These are phyloP conservation scores for Nansenia antarctica DNA, from an alignment of 2,113 vertebrate species.

Conservation along the genomic window DNA sequence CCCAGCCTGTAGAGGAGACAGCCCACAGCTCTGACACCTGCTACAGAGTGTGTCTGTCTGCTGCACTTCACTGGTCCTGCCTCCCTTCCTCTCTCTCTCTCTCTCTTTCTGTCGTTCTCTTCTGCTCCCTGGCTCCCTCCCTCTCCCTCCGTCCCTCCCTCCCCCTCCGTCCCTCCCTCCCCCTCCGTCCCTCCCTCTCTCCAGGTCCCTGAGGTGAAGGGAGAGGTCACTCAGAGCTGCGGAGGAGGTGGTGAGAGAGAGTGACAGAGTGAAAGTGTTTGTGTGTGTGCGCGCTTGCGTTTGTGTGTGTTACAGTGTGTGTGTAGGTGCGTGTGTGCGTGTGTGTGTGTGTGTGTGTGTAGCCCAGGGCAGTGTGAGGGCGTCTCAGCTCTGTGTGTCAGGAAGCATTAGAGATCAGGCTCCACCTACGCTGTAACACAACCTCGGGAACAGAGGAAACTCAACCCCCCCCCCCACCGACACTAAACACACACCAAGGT, in stretches of 20 bases:
- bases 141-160: neutral
- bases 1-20: too few species aligned
- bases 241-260: neutral
- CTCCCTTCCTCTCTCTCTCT: neutral
- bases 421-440: constrained; percentile 22
- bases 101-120: neutral
- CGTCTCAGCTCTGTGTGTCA: constrained; percentile 39
- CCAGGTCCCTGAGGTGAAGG: constrained; percentile 33
- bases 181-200: constrained; percentile 16
- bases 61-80: neutral
- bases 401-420: constrained; percentile 42
- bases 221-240: constrained; percentile 23
- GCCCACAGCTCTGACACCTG: neutral
- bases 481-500: neutral
- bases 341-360: constrained; percentile 22
- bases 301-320: constrained; percentile 9
- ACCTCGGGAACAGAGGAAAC: neutral
- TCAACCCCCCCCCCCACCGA: constrained; percentile 6
- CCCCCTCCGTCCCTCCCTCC: too few species aligned
- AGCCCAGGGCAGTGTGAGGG: constrained; percentile 20
- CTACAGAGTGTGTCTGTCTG: neutral
- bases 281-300: neutral
- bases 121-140: neutral
- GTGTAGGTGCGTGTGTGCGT: constrained; percentile 1
- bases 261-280: neutral